A percentile compares a stretch with the other conserved stretches of the same genome.
These are phyloP conservation scores for Lutraria rhynchaena DNA, from an alignment of 1,140 invertebrate genomes.

Conservation along the genomic window DNA sequence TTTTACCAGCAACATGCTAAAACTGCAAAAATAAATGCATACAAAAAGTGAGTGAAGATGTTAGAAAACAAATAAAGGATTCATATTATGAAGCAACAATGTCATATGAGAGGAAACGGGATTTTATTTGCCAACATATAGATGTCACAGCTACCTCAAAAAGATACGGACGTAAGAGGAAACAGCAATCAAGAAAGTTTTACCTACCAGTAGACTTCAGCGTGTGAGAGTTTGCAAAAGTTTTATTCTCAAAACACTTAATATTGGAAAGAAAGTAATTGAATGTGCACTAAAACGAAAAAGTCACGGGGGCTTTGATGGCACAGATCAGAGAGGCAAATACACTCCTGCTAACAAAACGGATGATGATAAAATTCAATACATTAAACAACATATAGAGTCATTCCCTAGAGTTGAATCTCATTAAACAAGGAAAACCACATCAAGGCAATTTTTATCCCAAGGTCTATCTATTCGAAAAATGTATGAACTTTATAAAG, in stretches of 20 bases:
- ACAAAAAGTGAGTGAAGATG: too few species aligned
- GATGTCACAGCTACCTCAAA: not conserved
- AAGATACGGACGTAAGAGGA: not conserved
- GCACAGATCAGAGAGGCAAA: not conserved
- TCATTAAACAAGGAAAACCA: not conserved
- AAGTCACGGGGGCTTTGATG: not conserved
- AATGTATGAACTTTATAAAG: conserved; percentile 1
- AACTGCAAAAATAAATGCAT: too few species aligned
- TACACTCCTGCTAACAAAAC: too few species aligned
- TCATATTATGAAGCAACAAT: too few species aligned
- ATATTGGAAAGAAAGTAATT: not conserved
- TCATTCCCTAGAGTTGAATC: not conserved
- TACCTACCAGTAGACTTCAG: not conserved
- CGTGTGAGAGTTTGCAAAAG: conserved; percentile 1
- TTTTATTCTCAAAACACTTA: not conserved
- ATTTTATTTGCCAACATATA: conserved; percentile 38
- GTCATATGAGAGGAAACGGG: not conserved
- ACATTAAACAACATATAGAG: not conserved
- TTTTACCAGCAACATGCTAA: too few species aligned
- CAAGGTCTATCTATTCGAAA: not conserved
- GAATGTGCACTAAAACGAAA: not conserved
- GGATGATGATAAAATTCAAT: not conserved
- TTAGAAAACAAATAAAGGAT: too few species aligned
- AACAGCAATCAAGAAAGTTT: not conserved
- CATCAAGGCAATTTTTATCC: too few species aligned